Conservation (phyloP, 1,140 invertebrate species). For the Diachasma alloeum region DNA sequence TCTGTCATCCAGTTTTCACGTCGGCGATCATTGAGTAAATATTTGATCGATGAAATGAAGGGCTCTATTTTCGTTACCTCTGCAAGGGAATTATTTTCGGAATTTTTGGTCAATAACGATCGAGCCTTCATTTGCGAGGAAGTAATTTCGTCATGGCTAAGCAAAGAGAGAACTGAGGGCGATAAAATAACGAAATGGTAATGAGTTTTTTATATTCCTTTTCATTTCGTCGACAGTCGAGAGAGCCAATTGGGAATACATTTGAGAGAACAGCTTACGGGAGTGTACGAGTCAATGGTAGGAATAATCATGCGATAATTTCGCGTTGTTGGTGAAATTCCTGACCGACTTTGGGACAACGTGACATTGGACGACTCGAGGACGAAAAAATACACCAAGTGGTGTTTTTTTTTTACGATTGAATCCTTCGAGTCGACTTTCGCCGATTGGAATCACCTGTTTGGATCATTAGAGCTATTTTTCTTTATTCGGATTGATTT, state of each 20-base stretch:
- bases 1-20: no score
- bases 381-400: not conserved
- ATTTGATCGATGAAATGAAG: no score
- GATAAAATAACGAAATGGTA: not conserved
- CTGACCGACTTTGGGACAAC: not conserved
- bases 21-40: no score
- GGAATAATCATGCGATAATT: not conserved
- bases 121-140: no score
- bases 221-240: not conserved
- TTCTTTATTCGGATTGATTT: no score
- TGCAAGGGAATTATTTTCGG: no score
- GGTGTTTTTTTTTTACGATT: not conserved
- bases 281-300: not conserved
- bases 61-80: no score
- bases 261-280: not conserved
- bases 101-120: no score
- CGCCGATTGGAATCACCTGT: not conserved
- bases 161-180: no score
- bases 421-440: not conserved
- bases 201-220: not conserved
- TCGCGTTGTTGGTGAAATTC: slow-evolving; percentile 5
- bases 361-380: not conserved
- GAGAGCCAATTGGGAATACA: not conserved
- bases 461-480: not conserved
- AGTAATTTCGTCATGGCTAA: no score